These are phyloP conservation scores for Dendrolimus pini DNA, from an alignment of 2,888 invertebrate species.

Conservation along the genomic window DNA sequence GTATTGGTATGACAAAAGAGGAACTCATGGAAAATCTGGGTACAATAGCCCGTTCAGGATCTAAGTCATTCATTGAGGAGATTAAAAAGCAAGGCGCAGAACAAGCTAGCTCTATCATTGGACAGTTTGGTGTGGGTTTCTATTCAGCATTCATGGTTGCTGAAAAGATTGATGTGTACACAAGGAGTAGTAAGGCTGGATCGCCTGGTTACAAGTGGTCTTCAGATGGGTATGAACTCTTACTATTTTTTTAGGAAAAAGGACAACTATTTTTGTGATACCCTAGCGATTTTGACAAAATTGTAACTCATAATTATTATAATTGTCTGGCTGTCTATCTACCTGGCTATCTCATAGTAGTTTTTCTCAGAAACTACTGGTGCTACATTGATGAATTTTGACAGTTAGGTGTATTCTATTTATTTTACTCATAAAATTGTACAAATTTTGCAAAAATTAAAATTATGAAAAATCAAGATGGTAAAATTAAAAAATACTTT, in stretches of 20 bases:
- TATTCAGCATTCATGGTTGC: conserved; percentile 99
- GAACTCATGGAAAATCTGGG: conserved; percentile 94
- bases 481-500: too few relatives aligned
- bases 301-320: too few relatives aligned
- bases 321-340: too few relatives aligned
- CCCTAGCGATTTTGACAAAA: too few relatives aligned
- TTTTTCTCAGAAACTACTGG: too few relatives aligned
- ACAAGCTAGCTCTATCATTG: conserved; percentile 87
- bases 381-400: too few relatives aligned
- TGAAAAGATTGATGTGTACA: conserved; percentile 94
- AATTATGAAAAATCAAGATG: too few relatives aligned
- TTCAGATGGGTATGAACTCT: conserved; percentile 86
- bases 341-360: too few relatives aligned
- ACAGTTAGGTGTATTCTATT: too few relatives aligned
- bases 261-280: too few relatives aligned
- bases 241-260: neutral
- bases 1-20: conserved; percentile 96
- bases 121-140: conserved; percentile 99
- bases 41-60: conserved; percentile 97
- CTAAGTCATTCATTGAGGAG: conserved; percentile 93
- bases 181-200: conserved; percentile 80
- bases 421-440: too few relatives aligned
- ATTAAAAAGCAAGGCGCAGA: conserved; percentile 81
- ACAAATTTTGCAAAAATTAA: too few relatives aligned
- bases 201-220: conserved; percentile 90